Conservation (phyloP, 2,113 vertebrate species). For the Paraplagusia blochii region DNA sequence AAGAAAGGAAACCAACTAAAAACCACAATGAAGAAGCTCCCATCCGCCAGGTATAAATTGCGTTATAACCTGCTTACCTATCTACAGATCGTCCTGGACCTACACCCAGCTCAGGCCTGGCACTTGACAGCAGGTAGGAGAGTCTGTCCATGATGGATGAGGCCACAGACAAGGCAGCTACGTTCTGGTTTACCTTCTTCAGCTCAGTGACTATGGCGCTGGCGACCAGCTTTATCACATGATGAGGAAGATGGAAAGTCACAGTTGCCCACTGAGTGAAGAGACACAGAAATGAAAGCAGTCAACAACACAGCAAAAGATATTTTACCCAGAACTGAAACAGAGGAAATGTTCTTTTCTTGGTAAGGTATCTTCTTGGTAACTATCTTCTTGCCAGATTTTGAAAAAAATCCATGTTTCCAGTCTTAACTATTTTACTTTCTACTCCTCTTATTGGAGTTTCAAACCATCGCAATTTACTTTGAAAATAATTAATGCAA, state of each 20-base stretch:
- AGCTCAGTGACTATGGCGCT: conserved; percentile 95
- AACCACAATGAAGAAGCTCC: background rate
- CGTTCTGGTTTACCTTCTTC: conserved; percentile 99
- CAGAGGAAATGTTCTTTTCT: too few species aligned
- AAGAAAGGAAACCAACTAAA: background rate
- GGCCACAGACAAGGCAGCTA: conserved; percentile 97
- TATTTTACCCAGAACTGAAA: too few species aligned
- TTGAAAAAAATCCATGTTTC: too few species aligned
- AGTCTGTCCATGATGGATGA: conserved; percentile 99
- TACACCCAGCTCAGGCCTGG: conserved; percentile 92
- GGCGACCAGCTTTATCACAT: conserved; percentile 92
- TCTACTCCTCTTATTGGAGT: too few species aligned
- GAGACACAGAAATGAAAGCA: background rate
- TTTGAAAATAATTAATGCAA: too few species aligned
- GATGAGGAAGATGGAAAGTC: conserved; percentile 96
- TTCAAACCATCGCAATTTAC: too few species aligned
- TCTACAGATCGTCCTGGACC: conserved; percentile 97
- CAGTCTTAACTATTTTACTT: too few species aligned
- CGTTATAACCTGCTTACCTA: conserved; percentile 75
- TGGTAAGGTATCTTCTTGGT: too few species aligned
- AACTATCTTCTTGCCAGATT: too few species aligned
- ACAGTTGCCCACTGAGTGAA: conserved; percentile 92
- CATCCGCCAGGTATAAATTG: background rate
- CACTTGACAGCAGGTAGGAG: conserved; percentile 98
- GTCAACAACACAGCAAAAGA: too few species aligned